A percentile compares a stretch with the other conserved stretches of the same genome.
These are phyloP conservation scores for Garra rufa DNA, from an alignment of 2,113 vertebrate species.

Conservation along the genomic window DNA sequence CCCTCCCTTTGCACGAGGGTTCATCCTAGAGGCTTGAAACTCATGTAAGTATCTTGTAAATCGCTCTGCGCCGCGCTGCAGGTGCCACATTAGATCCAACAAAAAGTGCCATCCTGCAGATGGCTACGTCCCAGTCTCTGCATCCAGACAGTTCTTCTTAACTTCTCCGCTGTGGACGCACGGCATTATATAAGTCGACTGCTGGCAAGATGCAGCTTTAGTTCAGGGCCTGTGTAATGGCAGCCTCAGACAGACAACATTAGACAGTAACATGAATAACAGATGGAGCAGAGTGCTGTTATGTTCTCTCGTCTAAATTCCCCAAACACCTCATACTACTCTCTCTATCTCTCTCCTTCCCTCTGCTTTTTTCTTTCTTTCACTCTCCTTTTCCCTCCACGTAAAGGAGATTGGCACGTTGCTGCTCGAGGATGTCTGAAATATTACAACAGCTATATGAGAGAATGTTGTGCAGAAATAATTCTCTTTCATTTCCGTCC, in stretches of 20 bases:
- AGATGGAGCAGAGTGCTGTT: conserved; percentile 34
- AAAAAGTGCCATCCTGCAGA: conserved; percentile 5
- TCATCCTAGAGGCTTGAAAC: neutral
- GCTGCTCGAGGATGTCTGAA: conserved; percentile 27
- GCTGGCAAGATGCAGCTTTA: conserved; percentile 17
- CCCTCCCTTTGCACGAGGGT: neutral
- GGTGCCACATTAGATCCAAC: neutral
- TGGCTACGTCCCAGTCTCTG: conserved; percentile 1
- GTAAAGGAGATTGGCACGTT: conserved; percentile 29
- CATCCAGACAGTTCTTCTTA: conserved; percentile 14
- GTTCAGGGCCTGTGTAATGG: conserved; percentile 27
- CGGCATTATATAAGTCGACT: conserved; percentile 5
- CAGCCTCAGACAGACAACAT: conserved; percentile 9
- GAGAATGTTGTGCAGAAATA: conserved; percentile 33
- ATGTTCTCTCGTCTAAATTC: conserved; percentile 36
- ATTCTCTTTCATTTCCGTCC: conserved; percentile 27
- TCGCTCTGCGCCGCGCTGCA: neutral
- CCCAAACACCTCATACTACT: conserved; percentile 22
- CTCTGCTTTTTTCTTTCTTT: neutral
- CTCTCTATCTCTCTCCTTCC: neutral
- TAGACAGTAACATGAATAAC: conserved; percentile 41
- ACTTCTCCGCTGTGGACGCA: neutral
- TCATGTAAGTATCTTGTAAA: conserved; percentile 7
- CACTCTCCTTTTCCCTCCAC: neutral
- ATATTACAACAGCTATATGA: conserved; percentile 27